Evolutionary conservation across 2,797 vertebrate species (phyloP).

Genomic region (Erithacus rubecula): DNA sequence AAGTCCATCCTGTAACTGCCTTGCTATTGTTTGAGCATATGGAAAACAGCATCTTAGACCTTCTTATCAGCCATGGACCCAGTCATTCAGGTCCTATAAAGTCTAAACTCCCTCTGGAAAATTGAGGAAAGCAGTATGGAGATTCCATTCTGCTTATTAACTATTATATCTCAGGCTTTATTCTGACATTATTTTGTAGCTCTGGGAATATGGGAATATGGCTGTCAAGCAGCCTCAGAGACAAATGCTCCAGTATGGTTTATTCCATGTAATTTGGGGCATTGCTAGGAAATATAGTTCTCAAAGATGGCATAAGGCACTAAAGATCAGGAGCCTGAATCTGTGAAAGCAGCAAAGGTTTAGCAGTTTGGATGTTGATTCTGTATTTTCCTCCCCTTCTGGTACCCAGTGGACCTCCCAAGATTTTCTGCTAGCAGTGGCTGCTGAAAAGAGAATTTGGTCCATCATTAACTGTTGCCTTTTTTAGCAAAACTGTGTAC

Average conservation of each 20-base stretch:
- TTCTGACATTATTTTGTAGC: neutral
- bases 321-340: neutral
- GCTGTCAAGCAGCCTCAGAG: neutral
- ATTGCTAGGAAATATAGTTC: neutral
- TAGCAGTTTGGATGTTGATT: neutral
- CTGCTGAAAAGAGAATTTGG: slow-evolving; percentile 28
- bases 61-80: neutral
- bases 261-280: neutral
- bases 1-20: neutral
- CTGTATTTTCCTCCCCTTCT: neutral
- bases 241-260: neutral
- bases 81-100: neutral
- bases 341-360: neutral
- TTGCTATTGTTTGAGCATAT: neutral
- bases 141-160: neutral
- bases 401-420: neutral
- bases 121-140: neutral
- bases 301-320: neutral
- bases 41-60: neutral
- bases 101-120: neutral
- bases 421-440: neutral
- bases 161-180: neutral
- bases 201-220: neutral
- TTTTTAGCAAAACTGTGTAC: slow-evolving; percentile 53
- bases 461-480: slow-evolving; percentile 42